Conservation (phyloP, 1,140 invertebrate genomes). For the Cydia splendana region DNA sequence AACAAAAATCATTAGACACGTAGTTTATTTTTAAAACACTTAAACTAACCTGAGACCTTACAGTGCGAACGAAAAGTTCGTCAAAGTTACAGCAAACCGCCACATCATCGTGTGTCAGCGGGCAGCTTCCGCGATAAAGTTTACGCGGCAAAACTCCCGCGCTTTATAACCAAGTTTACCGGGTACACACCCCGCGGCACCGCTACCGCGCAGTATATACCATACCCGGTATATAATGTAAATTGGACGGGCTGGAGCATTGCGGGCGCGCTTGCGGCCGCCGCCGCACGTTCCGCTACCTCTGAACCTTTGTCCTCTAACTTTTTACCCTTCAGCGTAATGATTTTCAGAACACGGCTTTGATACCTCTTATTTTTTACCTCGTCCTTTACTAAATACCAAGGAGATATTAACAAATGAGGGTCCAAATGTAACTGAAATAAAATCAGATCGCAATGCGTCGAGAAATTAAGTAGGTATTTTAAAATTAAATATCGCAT, state of each 20-base stretch:
- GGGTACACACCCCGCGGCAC: constrained; percentile 36
- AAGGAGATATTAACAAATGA: too few relatives aligned
- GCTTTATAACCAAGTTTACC: constrained; percentile 65
- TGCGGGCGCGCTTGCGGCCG: constrained; percentile 43
- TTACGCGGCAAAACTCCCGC: constrained; percentile 73
- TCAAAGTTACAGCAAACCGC: constrained; percentile 4
- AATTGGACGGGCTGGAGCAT: constrained; percentile 47
- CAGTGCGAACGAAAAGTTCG: background rate
- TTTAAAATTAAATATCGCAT: background rate
- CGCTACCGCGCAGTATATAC: constrained; percentile 39
- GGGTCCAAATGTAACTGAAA: too few relatives aligned
- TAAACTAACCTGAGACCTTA: background rate
- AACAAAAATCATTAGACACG: background rate
- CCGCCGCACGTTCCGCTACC: constrained; percentile 42
- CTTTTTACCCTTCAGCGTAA: background rate
- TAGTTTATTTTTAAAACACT: constrained; percentile 4
- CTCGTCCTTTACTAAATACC: background rate
- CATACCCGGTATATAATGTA: constrained; percentile 58
- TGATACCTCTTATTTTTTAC: background rate
- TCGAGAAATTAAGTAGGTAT: background rate
- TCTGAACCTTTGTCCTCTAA: constrained; percentile 16
- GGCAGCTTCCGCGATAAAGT: constrained; percentile 57
- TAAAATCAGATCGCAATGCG: too few relatives aligned
- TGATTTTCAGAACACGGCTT: background rate
- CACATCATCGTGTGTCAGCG: constrained; percentile 29